phyloP scores from a whole-genome alignment of 53 echinoderm and acorn worm species.

The Patiria pectinifera region DNA sequence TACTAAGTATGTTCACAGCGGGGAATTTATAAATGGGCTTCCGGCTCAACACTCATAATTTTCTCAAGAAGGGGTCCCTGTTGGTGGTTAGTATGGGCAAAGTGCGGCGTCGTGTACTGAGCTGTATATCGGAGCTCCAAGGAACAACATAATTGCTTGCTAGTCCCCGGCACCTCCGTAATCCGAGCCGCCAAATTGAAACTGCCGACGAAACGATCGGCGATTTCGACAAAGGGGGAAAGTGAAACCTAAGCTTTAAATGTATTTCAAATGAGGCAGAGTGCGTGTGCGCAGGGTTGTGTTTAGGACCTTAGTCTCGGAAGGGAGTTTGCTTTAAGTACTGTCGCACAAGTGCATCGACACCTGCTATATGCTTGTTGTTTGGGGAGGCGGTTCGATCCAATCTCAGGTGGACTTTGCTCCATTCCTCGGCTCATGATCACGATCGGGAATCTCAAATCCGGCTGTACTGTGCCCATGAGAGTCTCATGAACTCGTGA shows the following conservation, averaged over 20 bases:
- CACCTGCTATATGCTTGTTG: neutral
- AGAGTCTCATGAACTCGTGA: constrained; percentile 25
- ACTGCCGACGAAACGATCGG: constrained; percentile 17
- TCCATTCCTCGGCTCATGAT: neutral
- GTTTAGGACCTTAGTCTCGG: neutral
- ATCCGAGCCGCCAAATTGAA: constrained; percentile 17
- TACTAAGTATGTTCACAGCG: neutral
- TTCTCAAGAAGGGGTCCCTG: neutral
- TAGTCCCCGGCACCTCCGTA: neutral
- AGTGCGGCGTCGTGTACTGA: neutral
- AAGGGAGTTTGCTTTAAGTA: neutral
- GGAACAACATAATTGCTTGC: neutral
- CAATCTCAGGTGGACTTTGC: constrained; percentile 6
- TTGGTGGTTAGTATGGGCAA: neutral
- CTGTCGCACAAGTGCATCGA: neutral
- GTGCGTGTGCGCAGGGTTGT: constrained; percentile 9
- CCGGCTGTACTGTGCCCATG: neutral
- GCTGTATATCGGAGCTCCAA: neutral
- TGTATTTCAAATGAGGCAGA: constrained; percentile 48
- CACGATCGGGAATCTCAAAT: neutral
- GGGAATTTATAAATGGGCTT: neutral
- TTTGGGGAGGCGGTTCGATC: neutral
- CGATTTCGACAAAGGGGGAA: neutral
- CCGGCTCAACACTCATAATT: neutral
- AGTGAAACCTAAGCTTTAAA: constrained; percentile 36